Percentiles rank a stretch among this genome's conserved stretches.
Evolutionary conservation across 2,797 vertebrate genomes (phyloP).

Genomic region (Lepilemur ruficaudatus): DNA sequence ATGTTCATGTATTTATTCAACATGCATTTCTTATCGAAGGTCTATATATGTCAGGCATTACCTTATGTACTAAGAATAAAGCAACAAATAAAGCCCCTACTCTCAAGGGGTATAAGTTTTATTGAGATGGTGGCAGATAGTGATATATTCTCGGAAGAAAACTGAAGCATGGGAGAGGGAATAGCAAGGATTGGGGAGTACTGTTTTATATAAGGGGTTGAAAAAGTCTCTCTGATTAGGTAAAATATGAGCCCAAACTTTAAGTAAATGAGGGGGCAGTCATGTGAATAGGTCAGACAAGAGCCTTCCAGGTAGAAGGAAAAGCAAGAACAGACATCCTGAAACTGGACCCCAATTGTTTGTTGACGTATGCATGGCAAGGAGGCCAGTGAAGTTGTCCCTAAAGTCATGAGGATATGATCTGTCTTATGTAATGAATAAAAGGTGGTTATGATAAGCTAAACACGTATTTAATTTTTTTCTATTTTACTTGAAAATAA

Average conservation of each 20-base stretch:
- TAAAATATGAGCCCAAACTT: not conserved
- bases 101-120: not conserved
- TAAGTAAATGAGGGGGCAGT: not conserved
- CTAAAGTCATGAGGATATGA: not conserved
- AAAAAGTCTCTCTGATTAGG: not conserved
- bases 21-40: not conserved
- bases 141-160: not conserved
- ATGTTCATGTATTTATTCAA: not conserved
- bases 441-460: not conserved
- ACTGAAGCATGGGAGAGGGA: not conserved
- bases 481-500: not conserved
- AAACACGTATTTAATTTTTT: not conserved
- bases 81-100: not conserved
- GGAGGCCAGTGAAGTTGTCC: not conserved
- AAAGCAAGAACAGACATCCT: not conserved
- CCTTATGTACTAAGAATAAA: not conserved
- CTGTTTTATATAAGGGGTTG: not conserved
- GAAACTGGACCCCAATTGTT: accelerated
- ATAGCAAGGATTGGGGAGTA: not conserved
- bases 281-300: not conserved
- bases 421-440: not conserved
- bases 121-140: not conserved
- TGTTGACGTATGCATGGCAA: not conserved
- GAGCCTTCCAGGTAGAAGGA: not conserved
- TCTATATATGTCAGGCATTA: not conserved